phyloP scores from a whole-genome alignment of 2,113 vertebrate species.

The Gasterosteus nipponicus region DNA sequence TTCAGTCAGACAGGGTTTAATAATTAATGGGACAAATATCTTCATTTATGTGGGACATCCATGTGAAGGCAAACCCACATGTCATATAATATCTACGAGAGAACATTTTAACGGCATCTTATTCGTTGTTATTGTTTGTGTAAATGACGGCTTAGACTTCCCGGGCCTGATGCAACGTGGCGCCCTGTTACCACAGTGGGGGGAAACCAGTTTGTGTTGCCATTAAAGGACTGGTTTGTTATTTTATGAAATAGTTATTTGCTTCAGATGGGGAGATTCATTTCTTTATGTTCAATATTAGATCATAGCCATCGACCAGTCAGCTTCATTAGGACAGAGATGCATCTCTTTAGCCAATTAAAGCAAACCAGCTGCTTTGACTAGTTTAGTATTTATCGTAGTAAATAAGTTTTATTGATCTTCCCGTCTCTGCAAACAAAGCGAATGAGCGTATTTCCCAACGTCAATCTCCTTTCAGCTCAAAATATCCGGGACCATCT shows the following conservation, averaged over 20 bases:
- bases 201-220: neutral
- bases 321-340: neutral
- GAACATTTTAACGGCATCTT: neutral
- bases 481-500: constrained; percentile 9
- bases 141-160: neutral
- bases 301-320: neutral
- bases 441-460: neutral
- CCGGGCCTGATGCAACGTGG: too few species aligned
- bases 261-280: neutral
- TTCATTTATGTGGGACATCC: neutral
- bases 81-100: neutral
- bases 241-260: neutral
- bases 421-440: constrained; percentile 7
- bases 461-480: constrained; percentile 11
- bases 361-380: neutral
- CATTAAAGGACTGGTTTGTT: neutral
- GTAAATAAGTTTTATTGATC: neutral
- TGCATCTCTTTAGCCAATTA: neutral
- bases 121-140: neutral
- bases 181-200: neutral
- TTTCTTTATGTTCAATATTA: neutral
- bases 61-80: neutral
- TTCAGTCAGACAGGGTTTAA: neutral
- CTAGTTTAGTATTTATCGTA: neutral
- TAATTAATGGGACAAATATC: neutral